Percentiles rank a stretch among this genome's conserved stretches.
Conservation (phyloP, 2,797 vertebrate genomes). For the Sebastes dallii region DNA sequence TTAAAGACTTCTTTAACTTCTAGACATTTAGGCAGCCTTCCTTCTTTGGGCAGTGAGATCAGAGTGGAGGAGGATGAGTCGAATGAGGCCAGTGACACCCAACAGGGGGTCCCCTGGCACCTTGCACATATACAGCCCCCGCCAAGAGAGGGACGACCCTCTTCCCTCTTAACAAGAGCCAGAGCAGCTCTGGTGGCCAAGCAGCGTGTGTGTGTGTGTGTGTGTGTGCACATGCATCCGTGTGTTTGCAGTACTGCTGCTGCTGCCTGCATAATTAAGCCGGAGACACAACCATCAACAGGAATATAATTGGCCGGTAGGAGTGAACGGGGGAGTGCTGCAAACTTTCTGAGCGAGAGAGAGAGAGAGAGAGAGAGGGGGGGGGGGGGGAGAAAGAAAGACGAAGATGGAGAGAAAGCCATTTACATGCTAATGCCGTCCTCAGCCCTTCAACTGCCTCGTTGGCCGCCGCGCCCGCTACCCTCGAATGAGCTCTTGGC, state of each 20-base stretch:
- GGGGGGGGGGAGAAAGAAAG: slow-evolving; percentile 35
- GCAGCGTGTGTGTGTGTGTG: not conserved
- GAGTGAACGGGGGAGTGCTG: slow-evolving; percentile 35
- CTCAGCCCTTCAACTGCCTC: slow-evolving; percentile 67
- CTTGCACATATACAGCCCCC: not conserved
- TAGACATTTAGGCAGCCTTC: slow-evolving; percentile 11
- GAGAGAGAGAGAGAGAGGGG: slow-evolving; percentile 16
- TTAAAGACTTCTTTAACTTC: not conserved
- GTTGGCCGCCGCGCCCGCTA: slow-evolving; percentile 52
- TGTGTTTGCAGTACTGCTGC: slow-evolving; percentile 49
- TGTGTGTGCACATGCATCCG: slow-evolving; percentile 17
- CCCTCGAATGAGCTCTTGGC: slow-evolving; percentile 67
- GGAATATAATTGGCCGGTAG: slow-evolving; percentile 68
- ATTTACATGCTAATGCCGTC: slow-evolving; percentile 85
- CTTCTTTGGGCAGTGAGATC: slow-evolving; percentile 41
- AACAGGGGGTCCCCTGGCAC: slow-evolving; percentile 56
- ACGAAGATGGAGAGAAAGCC: slow-evolving; percentile 55
- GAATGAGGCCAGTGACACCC: slow-evolving; percentile 55
- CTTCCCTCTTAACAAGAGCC: slow-evolving; percentile 51
- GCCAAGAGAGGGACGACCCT: slow-evolving; percentile 49
- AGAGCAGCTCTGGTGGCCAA: slow-evolving; percentile 47
- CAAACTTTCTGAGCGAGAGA: slow-evolving; percentile 60
- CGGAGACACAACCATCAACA: slow-evolving; percentile 55
- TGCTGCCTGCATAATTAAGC: slow-evolving; percentile 72
- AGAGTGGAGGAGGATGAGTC: slow-evolving; percentile 37